Evolutionary conservation across 1,140 invertebrate species (phyloP), one percentile per base, ranked within the genome.

Genomic region (Drosophila obscura): DNA sequence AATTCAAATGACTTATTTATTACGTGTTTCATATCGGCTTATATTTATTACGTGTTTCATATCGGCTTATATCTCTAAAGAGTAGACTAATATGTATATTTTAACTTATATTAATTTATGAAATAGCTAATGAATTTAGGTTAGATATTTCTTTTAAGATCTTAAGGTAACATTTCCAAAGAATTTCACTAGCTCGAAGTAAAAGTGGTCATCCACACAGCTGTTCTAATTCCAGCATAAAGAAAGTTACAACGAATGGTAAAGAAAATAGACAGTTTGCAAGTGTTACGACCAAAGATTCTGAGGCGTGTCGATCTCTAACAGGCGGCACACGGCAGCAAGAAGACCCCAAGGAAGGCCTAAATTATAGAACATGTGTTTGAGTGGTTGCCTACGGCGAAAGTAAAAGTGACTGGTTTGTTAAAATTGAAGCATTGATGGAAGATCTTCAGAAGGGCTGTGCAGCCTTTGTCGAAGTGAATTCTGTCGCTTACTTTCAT

Each of bases 401-500:
- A 77, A 65, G 77, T 74, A 77, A 85, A 68, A 62, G 44, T 75
- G 50, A 56, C 56, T 75, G 44, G 61, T 74, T 24, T 50, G 69
- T 63, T 26, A 39, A 48, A 75, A 53, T 49, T 52, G 53, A 66
- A 43, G 72, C 15, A 41, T 31, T 68, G 24, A 51, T 22, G 41
- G 28, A 72, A 71, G 43, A 46, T 64, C 41, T 26, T n/a, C 11
- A 44, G 13, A 68, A 74, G 77, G 11, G 75, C 55, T 66, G 7
- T 16, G 39, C 50, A 31, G 8, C 59, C 35, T 44, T 46, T 22
- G 44, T 61, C 43, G 15, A 43, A 26, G 15, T 41, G 15, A 26
- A 73, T 69, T 53, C 77, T 57, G 53, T 45, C 35, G 53, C 65
- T 82, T 79, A 88, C 83, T 87, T 88, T 87, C 83, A 56, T 73